Evolutionary conservation across 2,888 invertebrate species (phyloP), one percentile per base, ranked within the genome.

Genomic region (Smittia aterrima): DNA sequence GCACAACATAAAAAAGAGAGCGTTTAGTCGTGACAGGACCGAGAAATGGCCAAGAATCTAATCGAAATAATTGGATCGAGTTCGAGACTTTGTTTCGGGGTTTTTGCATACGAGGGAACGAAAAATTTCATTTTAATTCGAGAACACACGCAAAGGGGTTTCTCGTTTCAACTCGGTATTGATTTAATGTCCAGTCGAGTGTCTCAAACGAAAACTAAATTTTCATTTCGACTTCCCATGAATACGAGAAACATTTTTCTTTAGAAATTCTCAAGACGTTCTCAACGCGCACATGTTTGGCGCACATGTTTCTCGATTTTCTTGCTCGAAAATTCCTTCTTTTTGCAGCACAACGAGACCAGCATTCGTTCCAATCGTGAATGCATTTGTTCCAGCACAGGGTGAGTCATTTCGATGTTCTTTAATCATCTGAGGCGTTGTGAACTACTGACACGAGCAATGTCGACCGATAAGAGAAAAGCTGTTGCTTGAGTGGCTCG

Each of bases 261-360:
- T 11, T 3, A 47, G 47, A 47, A 47, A 13, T n/a, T 16, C 16
- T 2, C 47, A 47, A 47, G 47, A 47, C 47, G n/a, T 9, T 3
- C 18, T 18, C 58, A 58, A 20, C 22, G 58, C 58, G 58, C 58
- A 58, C 58, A 58, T 58, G 58, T 58, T 58, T 58, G 22, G 58
- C 58, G 58, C 58, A 58, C 58, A 58, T 58, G 58, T 58, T 58
- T 58, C 47, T 22, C 58, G 13, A 7, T 47, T 47, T 47, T 13
- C 16, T n/a, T n/a, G 58, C 13, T 11, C 9, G 58, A 16, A 11
- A 58, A 18, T 58, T 47, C n/a, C 6, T 58, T 22, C 1, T 58
- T 58, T 58, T 58, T 58, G 58, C 58, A 58, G 58, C 22, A 7
- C 9, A 3, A 58, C 58, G 47, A 58, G 47, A 58, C 20, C 13